Percentiles rank a stretch among this genome's conserved stretches.
These are phyloP conservation scores for Dicycla oo DNA, from an alignment of 2,888 invertebrate species.

Conservation along the genomic window DNA sequence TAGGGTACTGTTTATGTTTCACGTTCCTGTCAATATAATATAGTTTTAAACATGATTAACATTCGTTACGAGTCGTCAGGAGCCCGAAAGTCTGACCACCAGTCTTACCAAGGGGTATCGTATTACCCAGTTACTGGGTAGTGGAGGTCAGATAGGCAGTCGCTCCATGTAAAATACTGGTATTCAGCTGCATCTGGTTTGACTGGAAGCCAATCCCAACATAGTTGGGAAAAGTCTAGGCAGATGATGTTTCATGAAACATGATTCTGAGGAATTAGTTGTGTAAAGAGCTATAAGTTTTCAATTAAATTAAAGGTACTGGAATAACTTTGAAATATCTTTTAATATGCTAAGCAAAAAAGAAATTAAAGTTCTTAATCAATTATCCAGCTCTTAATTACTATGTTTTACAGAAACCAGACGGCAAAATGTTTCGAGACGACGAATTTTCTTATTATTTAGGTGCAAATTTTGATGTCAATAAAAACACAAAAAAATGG, in stretches of 20 bases:
- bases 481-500: conserved; percentile 72
- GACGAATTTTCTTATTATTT: conserved; percentile 35
- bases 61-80: no score
- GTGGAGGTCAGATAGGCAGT: no score
- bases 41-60: neutral
- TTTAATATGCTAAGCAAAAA: neutral
- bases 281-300: neutral
- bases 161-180: no score
- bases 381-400: neutral
- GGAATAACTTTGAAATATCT: neutral
- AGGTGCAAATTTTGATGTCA: conserved; percentile 62
- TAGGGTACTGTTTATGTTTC: neutral
- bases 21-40: neutral
- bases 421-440: conserved; percentile 8
- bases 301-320: neutral
- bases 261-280: neutral
- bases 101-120: no score
- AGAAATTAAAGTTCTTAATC: neutral
- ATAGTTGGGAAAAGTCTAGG: no score
- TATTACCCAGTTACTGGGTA: no score
- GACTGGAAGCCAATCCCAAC: no score
- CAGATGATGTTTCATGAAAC: conserved; percentile 2
- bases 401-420: neutral
- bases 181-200: no score
- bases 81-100: no score